Conservation (phyloP, 2,888 invertebrate genomes). For the Anarsia innoxiella region DNA sequence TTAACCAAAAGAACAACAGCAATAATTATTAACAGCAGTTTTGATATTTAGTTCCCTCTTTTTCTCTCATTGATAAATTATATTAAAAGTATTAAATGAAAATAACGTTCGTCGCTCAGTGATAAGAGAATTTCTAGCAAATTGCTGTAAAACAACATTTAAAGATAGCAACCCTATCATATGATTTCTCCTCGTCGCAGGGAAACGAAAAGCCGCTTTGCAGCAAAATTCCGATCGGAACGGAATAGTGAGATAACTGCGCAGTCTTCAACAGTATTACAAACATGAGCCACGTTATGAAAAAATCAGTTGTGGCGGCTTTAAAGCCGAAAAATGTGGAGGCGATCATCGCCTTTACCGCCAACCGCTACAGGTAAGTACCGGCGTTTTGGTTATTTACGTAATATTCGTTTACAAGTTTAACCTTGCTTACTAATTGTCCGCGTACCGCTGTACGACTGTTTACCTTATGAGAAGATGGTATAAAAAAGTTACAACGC, state of each 20-base stretch:
- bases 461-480: not conserved
- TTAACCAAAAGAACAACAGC: too few relatives aligned
- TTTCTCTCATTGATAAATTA: too few relatives aligned
- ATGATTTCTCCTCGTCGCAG: not conserved
- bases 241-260: too few relatives aligned
- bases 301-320: constrained; percentile 48
- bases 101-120: too few relatives aligned
- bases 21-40: too few relatives aligned
- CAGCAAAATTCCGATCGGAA: not conserved
- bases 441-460: not conserved
- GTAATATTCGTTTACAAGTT: too few relatives aligned
- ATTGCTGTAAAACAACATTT: too few relatives aligned
- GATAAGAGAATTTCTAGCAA: too few relatives aligned
- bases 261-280: constrained; percentile 22
- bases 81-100: too few relatives aligned
- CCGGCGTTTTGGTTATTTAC: constrained; percentile 48
- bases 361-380: constrained; percentile 51
- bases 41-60: too few relatives aligned
- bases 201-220: not conserved
- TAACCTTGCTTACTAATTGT: too few relatives aligned
- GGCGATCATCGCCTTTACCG: constrained; percentile 28
- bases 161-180: not conserved
- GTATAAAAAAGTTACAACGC: not conserved
- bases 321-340: constrained; percentile 52
- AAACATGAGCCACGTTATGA: constrained; percentile 52